These are phyloP conservation scores for Sandelia bainsii DNA, from an alignment of 2,797 vertebrate genomes.

Conservation along the genomic window DNA sequence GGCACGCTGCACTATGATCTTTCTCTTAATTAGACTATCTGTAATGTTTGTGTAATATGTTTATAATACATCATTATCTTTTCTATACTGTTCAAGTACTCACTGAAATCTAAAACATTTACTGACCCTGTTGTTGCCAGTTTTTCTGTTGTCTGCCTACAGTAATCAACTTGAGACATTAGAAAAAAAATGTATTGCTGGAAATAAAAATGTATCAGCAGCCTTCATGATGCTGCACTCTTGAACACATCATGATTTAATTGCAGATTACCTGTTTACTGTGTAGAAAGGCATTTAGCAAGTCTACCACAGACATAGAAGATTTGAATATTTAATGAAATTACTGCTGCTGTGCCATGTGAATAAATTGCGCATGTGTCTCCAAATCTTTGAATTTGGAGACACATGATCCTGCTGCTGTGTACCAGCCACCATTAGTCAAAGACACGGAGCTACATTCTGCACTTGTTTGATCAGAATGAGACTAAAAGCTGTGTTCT, in stretches of 20 bases:
- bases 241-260: not conserved
- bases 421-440: not conserved
- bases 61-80: not conserved
- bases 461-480: too few species aligned
- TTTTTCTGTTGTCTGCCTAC: too few species aligned
- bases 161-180: too few species aligned
- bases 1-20: too few species aligned
- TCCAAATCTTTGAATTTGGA: not conserved
- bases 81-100: not conserved
- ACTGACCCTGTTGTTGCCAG: too few species aligned
- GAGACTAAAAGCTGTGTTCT: not conserved
- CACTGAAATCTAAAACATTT: not conserved
- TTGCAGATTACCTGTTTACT: not conserved
- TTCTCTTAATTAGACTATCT: not conserved
- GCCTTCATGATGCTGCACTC: too few species aligned
- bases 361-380: not conserved
- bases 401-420: not conserved
- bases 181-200: too few species aligned
- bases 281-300: not conserved
- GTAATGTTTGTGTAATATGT: not conserved
- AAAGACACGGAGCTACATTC: too few species aligned
- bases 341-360: not conserved
- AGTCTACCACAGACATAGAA: not conserved
- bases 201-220: too few species aligned
- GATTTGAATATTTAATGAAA: not conserved